A percentile compares a stretch with the other conserved stretches of the same genome.
Conservation (phyloP, 2,888 invertebrate species). For the Acrobasis repandana region DNA sequence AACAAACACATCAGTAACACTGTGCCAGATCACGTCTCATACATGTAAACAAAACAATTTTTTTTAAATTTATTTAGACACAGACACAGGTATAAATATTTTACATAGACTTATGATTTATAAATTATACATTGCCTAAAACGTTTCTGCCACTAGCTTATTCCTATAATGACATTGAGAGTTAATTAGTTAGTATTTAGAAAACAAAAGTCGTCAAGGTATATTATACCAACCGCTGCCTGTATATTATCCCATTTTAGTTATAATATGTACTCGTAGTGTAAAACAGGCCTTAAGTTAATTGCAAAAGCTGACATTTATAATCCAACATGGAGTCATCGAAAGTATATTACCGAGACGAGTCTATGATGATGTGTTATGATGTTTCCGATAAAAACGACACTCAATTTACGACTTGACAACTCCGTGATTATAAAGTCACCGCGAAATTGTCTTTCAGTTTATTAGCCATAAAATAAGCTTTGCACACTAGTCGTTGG, state of each 20-base stretch:
- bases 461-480: neutral
- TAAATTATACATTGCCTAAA: no score
- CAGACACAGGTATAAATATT: no score
- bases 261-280: constrained; percentile 41
- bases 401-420: constrained; percentile 15
- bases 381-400: constrained; percentile 9
- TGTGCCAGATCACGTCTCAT: no score
- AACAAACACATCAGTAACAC: no score
- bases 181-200: no score
- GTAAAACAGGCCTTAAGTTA: neutral
- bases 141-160: no score
- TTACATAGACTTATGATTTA: no score
- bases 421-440: constrained; percentile 10
- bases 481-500: neutral
- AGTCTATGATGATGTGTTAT: constrained; percentile 1
- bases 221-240: no score
- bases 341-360: neutral
- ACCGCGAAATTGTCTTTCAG: constrained; percentile 5
- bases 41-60: no score
- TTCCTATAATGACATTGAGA: no score
- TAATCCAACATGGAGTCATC: constrained; percentile 3
- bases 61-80: no score
- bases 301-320: constrained; percentile 12
- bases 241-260: constrained; percentile 27
- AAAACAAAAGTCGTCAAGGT: no score